Conservation (phyloP, 53 echinoderm and acorn worm species). For the Patiria pectinifera region DNA sequence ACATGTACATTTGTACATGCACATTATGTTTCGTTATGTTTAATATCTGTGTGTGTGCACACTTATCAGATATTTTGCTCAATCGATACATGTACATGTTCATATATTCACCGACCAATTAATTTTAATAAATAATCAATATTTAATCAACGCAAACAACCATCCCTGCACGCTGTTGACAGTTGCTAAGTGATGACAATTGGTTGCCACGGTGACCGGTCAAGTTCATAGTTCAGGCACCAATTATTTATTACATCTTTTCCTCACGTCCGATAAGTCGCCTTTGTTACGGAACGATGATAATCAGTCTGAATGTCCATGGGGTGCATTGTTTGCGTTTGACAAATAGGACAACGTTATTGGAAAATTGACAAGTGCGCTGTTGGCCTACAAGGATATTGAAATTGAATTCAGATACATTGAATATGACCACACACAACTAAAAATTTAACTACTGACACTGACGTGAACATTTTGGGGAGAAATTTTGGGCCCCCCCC, state of each 20-base stretch:
- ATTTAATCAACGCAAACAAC: background rate
- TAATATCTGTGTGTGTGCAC: too few species aligned
- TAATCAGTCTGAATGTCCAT: background rate
- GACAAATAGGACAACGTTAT: background rate
- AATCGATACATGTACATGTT: too few species aligned
- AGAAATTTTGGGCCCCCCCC: too few species aligned
- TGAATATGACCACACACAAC: too few species aligned
- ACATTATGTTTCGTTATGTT: too few species aligned
- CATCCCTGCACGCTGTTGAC: constrained; percentile 16
- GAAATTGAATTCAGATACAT: background rate
- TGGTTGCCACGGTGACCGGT: constrained; percentile 31
- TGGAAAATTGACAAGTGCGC: background rate
- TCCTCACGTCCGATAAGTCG: background rate
- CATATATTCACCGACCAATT: background rate
- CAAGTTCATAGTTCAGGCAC: constrained; percentile 29
- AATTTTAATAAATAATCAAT: background rate
- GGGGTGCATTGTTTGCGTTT: background rate
- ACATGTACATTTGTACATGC: too few species aligned
- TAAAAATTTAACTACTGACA: too few species aligned
- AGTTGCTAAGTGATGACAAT: constrained; percentile 43
- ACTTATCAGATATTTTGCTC: too few species aligned
- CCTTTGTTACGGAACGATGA: background rate
- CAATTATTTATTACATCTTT: background rate
- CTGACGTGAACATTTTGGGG: too few species aligned
- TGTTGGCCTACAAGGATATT: background rate